These are phyloP conservation scores for Neosalanx taihuensis DNA, from an alignment of 2,797 vertebrate genomes.

Conservation along the genomic window DNA sequence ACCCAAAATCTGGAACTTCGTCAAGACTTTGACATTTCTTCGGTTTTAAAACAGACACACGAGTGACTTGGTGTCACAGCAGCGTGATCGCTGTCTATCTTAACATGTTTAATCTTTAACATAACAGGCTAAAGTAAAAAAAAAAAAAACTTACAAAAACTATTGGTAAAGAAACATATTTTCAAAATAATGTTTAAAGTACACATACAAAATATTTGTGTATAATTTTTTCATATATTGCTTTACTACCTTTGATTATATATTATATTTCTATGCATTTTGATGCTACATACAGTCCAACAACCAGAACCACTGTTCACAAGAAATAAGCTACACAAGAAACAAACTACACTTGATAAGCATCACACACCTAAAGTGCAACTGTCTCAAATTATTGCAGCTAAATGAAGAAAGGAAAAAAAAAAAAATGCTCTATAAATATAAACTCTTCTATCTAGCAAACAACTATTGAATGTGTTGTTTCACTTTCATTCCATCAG, in stretches of 20 bases:
- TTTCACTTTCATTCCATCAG: no score
- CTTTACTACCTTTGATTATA: conserved; percentile 19
- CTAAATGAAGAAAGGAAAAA: conserved; percentile 19
- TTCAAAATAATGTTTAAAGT: conserved; percentile 10
- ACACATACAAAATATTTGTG: neutral
- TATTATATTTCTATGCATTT: neutral
- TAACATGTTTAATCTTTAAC: neutral
- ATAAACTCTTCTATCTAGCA: conserved; percentile 8
- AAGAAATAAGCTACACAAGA: conserved; percentile 3
- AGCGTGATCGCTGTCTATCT: neutral
- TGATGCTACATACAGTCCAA: conserved; percentile 8
- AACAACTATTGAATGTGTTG: neutral
- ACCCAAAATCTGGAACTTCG: neutral
- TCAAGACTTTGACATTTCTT: neutral
- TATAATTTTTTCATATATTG: conserved; percentile 13
- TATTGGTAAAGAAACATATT: neutral
- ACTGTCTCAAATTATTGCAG: conserved; percentile 20
- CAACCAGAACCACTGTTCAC: conserved; percentile 1
- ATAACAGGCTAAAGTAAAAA: neutral
- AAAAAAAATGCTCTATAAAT: neutral
- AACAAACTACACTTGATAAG: neutral
- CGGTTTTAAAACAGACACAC: conserved; percentile 2
- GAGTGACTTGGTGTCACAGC: conserved; percentile 2
- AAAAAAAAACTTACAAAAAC: neutral
- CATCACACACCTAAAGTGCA: conserved; percentile 24